Evolutionary conservation across 2,797 vertebrate species (phyloP).

Genomic region (Artibeus jamaicensis): DNA sequence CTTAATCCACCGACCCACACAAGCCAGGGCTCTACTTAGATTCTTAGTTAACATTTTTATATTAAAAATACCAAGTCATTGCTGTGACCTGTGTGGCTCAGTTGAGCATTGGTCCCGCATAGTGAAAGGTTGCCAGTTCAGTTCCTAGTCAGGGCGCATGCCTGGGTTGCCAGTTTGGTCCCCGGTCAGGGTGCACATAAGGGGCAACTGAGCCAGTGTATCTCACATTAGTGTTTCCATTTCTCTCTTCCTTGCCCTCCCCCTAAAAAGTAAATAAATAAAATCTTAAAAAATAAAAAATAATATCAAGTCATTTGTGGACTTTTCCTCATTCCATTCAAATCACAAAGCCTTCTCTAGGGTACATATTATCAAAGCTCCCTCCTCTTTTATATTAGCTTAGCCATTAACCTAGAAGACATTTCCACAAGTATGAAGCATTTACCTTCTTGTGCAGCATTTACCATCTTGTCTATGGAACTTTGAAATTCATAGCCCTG

Average conservation of each 20-base stretch:
- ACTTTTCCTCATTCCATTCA: constrained; percentile 21
- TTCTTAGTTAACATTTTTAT: constrained; percentile 30
- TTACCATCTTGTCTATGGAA: neutral
- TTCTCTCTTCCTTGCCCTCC: neutral
- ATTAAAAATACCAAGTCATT: constrained; percentile 4
- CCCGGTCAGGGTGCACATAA: too few relatives aligned
- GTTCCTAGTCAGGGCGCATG: neutral
- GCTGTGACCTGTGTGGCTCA: neutral
- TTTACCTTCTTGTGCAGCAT: neutral
- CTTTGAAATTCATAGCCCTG: neutral
- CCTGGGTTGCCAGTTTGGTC: neutral
- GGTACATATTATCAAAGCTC: neutral
- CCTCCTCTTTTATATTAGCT: neutral
- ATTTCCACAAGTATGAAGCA: neutral
- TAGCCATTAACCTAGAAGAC: neutral
- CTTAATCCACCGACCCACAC: too few relatives aligned
- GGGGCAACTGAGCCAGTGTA: neutral
- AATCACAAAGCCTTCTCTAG: neutral
- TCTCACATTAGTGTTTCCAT: neutral
- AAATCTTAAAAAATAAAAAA: neutral
- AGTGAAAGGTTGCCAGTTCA: neutral
- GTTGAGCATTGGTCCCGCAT: neutral
- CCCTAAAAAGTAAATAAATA: neutral
- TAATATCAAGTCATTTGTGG: neutral
- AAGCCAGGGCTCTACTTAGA: neutral